These are phyloP conservation scores for Hydrophis major DNA, from an alignment of 2,797 vertebrate species.

Conservation along the genomic window DNA sequence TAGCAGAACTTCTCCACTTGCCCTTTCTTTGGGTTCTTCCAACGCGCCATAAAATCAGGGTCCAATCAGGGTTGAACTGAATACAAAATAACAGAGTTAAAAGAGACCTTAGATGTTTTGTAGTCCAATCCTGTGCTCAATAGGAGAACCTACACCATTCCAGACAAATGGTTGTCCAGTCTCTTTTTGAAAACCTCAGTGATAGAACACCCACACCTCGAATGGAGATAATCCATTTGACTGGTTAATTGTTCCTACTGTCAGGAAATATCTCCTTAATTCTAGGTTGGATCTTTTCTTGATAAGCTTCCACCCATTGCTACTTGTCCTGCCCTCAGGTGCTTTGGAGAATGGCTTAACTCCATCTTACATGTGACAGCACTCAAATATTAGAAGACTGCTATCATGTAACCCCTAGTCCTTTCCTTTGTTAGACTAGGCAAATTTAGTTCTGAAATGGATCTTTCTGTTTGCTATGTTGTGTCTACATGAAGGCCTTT, in stretches of 20 bases:
- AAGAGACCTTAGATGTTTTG: background rate
- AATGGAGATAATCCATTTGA: no score
- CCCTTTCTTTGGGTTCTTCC: conserved; percentile 72
- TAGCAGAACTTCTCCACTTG: conserved; percentile 53
- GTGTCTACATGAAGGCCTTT: background rate
- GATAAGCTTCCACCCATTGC: background rate
- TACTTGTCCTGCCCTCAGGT: background rate
- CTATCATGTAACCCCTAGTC: background rate
- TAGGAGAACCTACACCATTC: background rate
- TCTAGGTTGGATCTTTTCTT: background rate
- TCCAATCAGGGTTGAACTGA: background rate
- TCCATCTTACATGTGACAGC: background rate
- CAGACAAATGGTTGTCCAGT: background rate
- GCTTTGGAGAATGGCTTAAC: background rate
- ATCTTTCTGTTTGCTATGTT: background rate
- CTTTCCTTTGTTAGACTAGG: background rate
- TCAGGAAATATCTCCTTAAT: background rate
- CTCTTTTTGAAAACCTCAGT: background rate
- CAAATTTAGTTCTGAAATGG: background rate
- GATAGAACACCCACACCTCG: background rate
- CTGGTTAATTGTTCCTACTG: background rate
- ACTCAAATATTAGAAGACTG: background rate
- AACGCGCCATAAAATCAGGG: conserved; percentile 73
- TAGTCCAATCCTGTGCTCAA: background rate
- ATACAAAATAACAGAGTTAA: background rate